Percentiles rank a stretch among this genome's conserved stretches.
Conservation (phyloP, 1,140 invertebrate species). For the Bombus impatiens region DNA sequence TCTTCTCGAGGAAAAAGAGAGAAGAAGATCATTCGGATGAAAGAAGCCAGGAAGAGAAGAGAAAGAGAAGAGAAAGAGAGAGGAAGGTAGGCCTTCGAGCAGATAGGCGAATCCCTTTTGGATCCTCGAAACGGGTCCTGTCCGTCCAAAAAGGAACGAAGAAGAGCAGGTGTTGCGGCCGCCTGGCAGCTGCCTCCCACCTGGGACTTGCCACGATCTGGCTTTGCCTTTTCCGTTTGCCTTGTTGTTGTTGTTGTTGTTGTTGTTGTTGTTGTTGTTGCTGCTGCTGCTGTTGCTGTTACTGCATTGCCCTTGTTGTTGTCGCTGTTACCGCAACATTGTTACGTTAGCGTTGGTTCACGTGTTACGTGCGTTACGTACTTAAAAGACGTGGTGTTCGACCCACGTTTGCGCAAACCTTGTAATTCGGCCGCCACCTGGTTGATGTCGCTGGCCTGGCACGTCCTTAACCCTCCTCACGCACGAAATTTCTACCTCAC, state of each 20-base stretch:
- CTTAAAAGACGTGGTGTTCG: not conserved
- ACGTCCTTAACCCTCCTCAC: conserved; percentile 28
- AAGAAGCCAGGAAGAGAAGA: not conserved
- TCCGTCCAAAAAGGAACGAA: conserved; percentile 61
- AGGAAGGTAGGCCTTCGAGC: conserved; percentile 10
- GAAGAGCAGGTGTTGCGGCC: conserved; percentile 76
- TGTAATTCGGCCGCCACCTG: conserved; percentile 61
- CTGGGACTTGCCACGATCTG: conserved; percentile 67
- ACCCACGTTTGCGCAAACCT: conserved; percentile 22
- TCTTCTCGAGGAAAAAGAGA: not conserved
- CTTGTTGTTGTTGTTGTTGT: conserved; percentile 48
- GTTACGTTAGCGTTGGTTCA: conserved; percentile 13
- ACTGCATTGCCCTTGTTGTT: conserved; percentile 1
- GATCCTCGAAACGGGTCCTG: conserved; percentile 67
- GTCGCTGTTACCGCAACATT: not conserved
- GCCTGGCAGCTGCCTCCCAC: conserved; percentile 79
- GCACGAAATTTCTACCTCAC: conserved; percentile 40
- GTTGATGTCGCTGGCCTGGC: conserved; percentile 41
- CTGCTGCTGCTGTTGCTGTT: conserved; percentile 42
- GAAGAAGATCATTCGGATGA: not conserved
- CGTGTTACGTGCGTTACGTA: conserved; percentile 2
- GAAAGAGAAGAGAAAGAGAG: not conserved
- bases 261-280: conserved; percentile 13
- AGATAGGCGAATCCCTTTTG: conserved; percentile 45
- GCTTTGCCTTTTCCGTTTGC: conserved; percentile 41